Conservation (phyloP, 2,113 vertebrate genomes). For the Calypte anna region DNA sequence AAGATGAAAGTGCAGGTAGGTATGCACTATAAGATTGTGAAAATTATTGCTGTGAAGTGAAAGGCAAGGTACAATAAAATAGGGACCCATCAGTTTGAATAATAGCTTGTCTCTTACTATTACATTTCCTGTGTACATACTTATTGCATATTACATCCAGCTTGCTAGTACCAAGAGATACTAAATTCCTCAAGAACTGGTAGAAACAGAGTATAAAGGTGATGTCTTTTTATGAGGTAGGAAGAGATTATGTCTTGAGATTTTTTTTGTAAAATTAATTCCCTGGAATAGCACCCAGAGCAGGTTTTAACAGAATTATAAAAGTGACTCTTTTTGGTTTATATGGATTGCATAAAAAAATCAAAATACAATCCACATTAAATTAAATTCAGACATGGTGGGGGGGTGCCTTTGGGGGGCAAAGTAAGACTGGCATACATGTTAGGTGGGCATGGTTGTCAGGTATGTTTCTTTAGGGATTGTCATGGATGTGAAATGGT, state of each 20-base stretch:
- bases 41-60: background rate
- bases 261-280: background rate
- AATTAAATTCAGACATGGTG: conserved; percentile 36
- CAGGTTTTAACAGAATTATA: background rate
- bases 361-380: conserved; percentile 29
- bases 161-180: background rate
- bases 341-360: background rate
- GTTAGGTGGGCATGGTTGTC: background rate
- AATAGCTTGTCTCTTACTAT: background rate
- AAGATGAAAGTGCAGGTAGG: background rate
- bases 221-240: background rate
- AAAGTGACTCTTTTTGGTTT: conserved; percentile 18
- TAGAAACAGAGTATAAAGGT: background rate
- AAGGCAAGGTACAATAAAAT: background rate
- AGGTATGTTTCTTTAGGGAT: conserved; percentile 5
- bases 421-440: background rate
- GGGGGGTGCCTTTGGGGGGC: background rate
- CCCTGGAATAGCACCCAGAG: background rate
- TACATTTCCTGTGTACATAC: background rate
- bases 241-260: background rate
- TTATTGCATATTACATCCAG: background rate
- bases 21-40: background rate
- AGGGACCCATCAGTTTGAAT: background rate
- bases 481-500: background rate
- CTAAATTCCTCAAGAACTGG: background rate